phyloP scores from a whole-genome alignment of 2,888 invertebrate genomes.

The Morpho deidamia region DNA sequence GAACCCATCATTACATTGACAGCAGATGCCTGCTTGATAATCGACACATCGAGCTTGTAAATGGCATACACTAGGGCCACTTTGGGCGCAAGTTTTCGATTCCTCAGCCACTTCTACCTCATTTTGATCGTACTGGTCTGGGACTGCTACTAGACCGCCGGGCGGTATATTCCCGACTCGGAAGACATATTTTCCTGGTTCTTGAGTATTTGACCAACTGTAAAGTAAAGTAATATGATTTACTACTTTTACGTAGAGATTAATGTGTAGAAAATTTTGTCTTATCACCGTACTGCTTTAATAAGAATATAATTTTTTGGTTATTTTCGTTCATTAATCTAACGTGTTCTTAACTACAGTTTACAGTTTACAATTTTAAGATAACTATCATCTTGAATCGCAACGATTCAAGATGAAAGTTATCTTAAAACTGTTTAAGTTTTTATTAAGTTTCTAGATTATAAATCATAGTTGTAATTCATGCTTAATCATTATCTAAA shows the following conservation, averaged over 20 bases:
- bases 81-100: conserved; percentile 78
- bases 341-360: no score
- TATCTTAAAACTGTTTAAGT: no score
- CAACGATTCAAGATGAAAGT: no score
- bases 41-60: conserved; percentile 90
- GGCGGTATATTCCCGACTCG: conserved; percentile 85
- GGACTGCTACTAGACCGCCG: conserved; percentile 81
- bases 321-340: no score
- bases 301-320: no score
- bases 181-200: conserved; percentile 92
- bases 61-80: conserved; percentile 87
- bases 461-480: no score
- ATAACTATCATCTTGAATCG: no score
- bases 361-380: no score
- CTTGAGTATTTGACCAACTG: conserved; percentile 92
- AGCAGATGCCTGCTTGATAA: conserved; percentile 91
- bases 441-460: no score
- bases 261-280: no score
- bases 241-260: background rate
- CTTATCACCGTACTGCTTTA: no score
- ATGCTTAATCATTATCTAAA: no score
- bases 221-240: conserved; percentile 28
- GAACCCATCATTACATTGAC: conserved; percentile 88
- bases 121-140: conserved; percentile 78
- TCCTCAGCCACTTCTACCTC: conserved; percentile 66